A percentile compares a stretch with the other conserved stretches of the same genome.
Evolutionary conservation across 1,140 invertebrate species (phyloP).

Genomic region (Drosophila santomea): DNA sequence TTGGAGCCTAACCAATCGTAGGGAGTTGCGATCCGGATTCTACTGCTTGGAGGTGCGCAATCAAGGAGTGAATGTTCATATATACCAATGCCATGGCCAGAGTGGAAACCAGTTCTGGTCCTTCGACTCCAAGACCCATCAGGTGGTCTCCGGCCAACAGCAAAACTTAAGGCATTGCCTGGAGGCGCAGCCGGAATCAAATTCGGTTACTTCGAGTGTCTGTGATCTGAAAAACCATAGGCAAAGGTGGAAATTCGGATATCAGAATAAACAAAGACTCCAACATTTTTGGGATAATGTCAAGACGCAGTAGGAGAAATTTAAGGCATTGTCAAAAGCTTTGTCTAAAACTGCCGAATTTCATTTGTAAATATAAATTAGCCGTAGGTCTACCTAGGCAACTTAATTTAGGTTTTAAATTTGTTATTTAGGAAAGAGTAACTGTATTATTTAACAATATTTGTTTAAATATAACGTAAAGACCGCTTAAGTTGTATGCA

Average conservation of each 20-base stretch:
- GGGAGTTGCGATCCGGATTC: slow-evolving; percentile 92
- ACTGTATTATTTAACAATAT: no score
- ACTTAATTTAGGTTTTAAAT: no score
- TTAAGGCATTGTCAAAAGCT: no score
- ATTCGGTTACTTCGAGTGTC: slow-evolving; percentile 4
- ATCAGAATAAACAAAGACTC: slow-evolving; percentile 54
- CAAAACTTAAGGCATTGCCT: slow-evolving; percentile 38
- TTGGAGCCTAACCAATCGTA: slow-evolving; percentile 93
- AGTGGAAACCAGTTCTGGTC: slow-evolving; percentile 97
- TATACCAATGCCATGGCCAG: slow-evolving; percentile 92
- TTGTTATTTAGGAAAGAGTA: not conserved
- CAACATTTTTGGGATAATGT: slow-evolving; percentile 53
- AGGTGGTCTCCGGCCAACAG: slow-evolving; percentile 50
- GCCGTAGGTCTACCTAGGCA: no score
- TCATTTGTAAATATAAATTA: not conserved
- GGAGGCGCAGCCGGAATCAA: slow-evolving; percentile 32
- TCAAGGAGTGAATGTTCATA: slow-evolving; percentile 88
- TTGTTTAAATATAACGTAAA: no score
- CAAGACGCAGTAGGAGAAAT: not conserved
- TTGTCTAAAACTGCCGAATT: not conserved
- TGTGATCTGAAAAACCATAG: slow-evolving; percentile 52
- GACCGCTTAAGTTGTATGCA: no score
- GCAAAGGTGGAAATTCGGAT: slow-evolving; percentile 74
- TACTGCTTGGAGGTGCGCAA: slow-evolving; percentile 95
- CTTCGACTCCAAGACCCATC: slow-evolving; percentile 88